Evolutionary conservation across 1,140 invertebrate species (phyloP).

Genomic region (Lucilia cuprina): DNA sequence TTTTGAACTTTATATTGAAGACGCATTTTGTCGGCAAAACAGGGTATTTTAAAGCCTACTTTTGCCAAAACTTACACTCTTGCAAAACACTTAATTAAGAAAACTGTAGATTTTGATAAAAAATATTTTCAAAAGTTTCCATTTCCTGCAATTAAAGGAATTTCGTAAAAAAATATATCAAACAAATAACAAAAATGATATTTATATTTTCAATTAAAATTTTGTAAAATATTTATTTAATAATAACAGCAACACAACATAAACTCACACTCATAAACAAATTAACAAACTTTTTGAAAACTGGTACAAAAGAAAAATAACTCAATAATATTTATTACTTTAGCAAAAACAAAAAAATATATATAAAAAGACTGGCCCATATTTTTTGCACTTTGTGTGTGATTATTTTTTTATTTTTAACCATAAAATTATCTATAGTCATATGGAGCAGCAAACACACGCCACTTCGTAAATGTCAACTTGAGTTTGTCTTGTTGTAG

Average conservation of each 20-base stretch:
- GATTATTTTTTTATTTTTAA: not conserved
- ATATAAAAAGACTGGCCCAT: not conserved
- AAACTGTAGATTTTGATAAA: not conserved
- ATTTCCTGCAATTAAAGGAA: not conserved
- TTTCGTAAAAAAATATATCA: not conserved
- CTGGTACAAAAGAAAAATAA: not conserved
- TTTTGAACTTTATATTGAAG: too few relatives aligned
- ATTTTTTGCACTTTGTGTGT: not conserved
- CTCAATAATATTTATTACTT: not conserved
- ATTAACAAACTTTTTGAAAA: not conserved
- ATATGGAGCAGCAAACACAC: not conserved
- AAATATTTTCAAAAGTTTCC: not conserved
- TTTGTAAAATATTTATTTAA: not conserved
- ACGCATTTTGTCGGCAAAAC: too few relatives aligned
- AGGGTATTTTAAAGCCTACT: too few relatives aligned
- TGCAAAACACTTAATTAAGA: not conserved
- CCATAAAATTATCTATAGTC: not conserved
- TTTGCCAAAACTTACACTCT: too few relatives aligned
- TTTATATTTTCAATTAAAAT: not conserved
- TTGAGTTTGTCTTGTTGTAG: not conserved
- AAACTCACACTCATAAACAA: not conserved
- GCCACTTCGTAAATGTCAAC: not conserved
- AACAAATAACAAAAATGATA: not conserved
- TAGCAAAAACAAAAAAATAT: not conserved
- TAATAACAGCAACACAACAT: not conserved